These are phyloP conservation scores for Cepphus grylle DNA, from an alignment of 2,113 vertebrate species.

Conservation along the genomic window DNA sequence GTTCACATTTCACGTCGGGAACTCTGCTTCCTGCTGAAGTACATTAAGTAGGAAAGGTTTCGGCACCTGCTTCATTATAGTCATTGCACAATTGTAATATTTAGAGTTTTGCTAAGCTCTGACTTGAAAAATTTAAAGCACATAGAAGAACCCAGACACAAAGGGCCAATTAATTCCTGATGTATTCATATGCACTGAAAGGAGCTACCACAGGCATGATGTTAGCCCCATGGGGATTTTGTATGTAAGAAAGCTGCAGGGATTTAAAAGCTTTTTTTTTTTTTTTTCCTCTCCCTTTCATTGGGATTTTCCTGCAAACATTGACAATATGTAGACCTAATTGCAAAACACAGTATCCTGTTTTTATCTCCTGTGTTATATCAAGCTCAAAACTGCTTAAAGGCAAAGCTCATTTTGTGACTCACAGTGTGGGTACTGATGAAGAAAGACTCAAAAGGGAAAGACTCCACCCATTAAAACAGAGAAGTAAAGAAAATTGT, in stretches of 20 bases:
- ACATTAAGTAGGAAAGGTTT: not conserved
- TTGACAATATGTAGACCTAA: not conserved
- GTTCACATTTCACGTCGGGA: not conserved
- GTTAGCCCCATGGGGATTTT: not conserved
- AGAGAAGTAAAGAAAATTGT: not conserved
- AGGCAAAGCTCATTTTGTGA: not conserved
- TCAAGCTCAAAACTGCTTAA: not conserved
- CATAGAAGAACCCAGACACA: not conserved
- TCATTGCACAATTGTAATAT: not conserved
- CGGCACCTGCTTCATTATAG: not conserved
- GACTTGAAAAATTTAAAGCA: not conserved
- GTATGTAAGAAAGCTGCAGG: not conserved
- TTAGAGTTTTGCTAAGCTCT: not conserved
- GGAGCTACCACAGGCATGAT: fast-evolving
- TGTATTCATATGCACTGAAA: not conserved
- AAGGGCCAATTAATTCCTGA: not conserved
- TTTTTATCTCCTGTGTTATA: not conserved
- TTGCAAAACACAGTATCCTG: not conserved
- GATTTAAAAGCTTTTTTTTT: not conserved
- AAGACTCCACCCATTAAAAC: not conserved
- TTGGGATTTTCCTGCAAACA: not conserved
- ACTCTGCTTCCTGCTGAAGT: not conserved
- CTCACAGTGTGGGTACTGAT: not conserved
- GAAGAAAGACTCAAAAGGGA: not conserved
- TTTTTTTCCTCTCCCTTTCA: not conserved